These are phyloP conservation scores for Conops quadrifasciatus DNA, from an alignment of 2,888 invertebrate genomes.

Conservation along the genomic window DNA sequence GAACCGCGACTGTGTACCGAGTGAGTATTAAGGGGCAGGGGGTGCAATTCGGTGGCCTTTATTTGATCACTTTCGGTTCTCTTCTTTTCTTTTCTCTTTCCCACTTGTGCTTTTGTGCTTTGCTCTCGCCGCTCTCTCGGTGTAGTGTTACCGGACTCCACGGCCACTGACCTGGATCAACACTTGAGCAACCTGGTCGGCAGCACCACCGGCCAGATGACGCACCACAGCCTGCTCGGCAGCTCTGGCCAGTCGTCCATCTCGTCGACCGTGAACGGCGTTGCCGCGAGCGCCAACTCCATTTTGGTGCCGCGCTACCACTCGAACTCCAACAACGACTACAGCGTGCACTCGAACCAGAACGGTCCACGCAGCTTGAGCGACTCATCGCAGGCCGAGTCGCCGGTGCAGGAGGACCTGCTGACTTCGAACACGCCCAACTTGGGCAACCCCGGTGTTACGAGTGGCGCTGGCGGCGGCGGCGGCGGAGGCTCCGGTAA, in stretches of 20 bases:
- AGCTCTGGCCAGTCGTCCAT: constrained; percentile 65
- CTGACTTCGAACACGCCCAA: constrained; percentile 73
- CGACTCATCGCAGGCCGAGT: constrained; percentile 84
- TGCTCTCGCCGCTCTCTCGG: background rate
- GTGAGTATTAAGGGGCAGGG: constrained; percentile 52
- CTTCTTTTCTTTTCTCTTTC: background rate
- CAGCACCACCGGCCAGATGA: constrained; percentile 67
- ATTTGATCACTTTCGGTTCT: background rate
- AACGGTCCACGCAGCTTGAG: constrained; percentile 80
- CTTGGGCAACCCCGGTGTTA: constrained; percentile 69
- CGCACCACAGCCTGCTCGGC: constrained; percentile 65
- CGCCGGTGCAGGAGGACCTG: constrained; percentile 82
- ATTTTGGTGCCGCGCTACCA: constrained; percentile 75
- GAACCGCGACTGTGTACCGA: constrained; percentile 68
- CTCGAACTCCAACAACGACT: constrained; percentile 71
- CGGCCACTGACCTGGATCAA: constrained; percentile 78
- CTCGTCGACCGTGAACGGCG: constrained; percentile 61
- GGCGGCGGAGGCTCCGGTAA: constrained; percentile 57
- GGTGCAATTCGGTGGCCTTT: background rate
- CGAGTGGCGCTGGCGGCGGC: constrained; percentile 48
- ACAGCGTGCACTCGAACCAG: constrained; percentile 68
- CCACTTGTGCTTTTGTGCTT: background rate
- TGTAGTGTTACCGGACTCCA: constrained; percentile 80
- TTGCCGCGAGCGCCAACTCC: constrained; percentile 57
- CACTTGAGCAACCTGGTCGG: constrained; percentile 74